phyloP scores from a whole-genome alignment of 2,888 invertebrate genomes.

The Amiota mariae region DNA sequence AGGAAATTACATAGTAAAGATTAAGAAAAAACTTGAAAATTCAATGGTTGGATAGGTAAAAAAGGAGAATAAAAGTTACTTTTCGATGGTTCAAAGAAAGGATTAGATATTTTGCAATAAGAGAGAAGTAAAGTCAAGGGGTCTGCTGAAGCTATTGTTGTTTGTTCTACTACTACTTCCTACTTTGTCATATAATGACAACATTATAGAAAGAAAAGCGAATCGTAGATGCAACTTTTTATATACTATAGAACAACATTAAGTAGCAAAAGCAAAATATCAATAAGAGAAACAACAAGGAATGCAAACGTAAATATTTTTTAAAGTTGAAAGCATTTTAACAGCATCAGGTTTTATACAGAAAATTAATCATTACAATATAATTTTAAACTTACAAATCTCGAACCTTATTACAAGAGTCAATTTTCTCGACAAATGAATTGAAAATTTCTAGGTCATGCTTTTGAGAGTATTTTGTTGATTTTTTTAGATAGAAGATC shows the following conservation, averaged over 20 bases:
- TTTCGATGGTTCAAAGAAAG: background rate
- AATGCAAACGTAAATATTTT: background rate
- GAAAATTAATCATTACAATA: background rate
- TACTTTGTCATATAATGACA: slow-evolving; percentile 50
- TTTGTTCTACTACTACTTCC: slow-evolving; percentile 17
- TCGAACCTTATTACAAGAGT: too few species aligned
- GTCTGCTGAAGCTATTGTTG: background rate
- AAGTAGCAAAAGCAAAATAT: slow-evolving; percentile 44
- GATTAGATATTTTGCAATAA: background rate
- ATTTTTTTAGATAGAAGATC: too few species aligned
- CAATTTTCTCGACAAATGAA: too few species aligned
- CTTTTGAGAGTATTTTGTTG: too few species aligned
- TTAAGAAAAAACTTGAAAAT: background rate
- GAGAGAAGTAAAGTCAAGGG: too few species aligned
- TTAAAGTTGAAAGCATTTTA: background rate
- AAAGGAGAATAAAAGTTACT: background rate
- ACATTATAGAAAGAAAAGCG: slow-evolving; percentile 57
- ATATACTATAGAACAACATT: too few species aligned
- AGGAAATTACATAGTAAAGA: too few species aligned
- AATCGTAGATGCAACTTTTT: slow-evolving; percentile 39
- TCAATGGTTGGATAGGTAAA: background rate
- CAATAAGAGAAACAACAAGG: slow-evolving; percentile 4
- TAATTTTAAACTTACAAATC: too few species aligned
- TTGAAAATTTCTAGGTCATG: too few species aligned
- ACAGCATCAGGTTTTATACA: background rate